Evolutionary conservation across 1,140 invertebrate species (phyloP).

Genomic region (Lucilia sericata): DNA sequence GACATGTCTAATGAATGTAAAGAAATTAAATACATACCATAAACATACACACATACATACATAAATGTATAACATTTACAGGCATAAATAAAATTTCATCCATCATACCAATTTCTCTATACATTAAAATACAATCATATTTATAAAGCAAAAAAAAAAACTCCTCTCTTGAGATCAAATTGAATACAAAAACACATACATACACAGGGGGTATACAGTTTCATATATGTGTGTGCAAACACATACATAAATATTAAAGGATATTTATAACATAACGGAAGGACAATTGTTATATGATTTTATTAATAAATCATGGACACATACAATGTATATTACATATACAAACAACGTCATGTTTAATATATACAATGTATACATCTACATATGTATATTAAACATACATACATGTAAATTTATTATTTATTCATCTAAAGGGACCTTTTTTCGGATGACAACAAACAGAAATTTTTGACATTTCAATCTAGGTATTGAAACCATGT

Average conservation of each 20-base stretch:
- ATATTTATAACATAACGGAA: constrained; percentile 6
- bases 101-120: no score
- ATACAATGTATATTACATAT: neutral
- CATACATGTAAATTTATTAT: neutral
- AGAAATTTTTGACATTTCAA: constrained; percentile 14
- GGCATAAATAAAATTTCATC: no score
- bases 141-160: neutral
- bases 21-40: neutral
- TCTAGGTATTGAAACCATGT: neutral
- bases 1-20: neutral
- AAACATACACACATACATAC: no score
- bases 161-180: neutral
- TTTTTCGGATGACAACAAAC: neutral
- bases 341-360: no score
- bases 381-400: neutral
- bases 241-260: neutral
- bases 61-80: no score
- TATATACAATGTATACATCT: neutral
- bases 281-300: constrained; percentile 14
- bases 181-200: neutral
- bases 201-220: neutral
- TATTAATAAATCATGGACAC: neutral
- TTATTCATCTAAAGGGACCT: neutral
- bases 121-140: neutral
- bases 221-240: no score